Evolutionary conservation across 2,888 invertebrate species (phyloP), one percentile per base, ranked within the genome.

Genomic region (Eupithecia exiguata): DNA sequence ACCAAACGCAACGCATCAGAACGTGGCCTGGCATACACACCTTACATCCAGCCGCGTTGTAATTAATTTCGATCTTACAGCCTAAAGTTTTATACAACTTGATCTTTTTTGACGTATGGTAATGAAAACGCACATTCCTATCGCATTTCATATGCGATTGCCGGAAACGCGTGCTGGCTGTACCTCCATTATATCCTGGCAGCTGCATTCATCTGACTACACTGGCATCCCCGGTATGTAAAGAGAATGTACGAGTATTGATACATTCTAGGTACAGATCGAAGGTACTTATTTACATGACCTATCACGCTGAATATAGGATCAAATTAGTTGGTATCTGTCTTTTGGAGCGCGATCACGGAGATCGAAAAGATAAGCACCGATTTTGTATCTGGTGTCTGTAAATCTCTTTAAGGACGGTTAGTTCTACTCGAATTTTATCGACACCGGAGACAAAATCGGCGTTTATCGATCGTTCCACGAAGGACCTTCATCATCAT

Each of bases 101-200:
- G n/a, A n/a, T n/a, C n/a, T n/a, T n/a, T n/a, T n/a, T 35, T 62
- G 35, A n/a, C 62, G 6, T 16, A 18, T 16, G 10, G 35, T 3
- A 62, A 62, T 62, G 62, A 35, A 62, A 62, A 1, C 62, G 18
- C 35, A 18, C 62, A 62, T 74, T 74, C 63, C 71, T 49, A 61
- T 70, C 35, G 71, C 58, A 65, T 75, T 76, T 75, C 71, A 21
- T 43, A 70, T 43, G 69, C 65, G 12, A 63, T 10, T 69, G 75
- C 70, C 77, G 77, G 77, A 77, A 74, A 68, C 49, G 75, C 68
- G 73, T 69, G 77, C 69, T 72, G 46, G 58, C 63, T 65, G 40
- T 63, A 61, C 75, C 65, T 70, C 58, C 61, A 66, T 69, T 38
- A 61, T 65, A 46, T 38, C 63, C 46, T 36, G 70, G 61, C 73